Evolutionary conservation across 2,888 invertebrate genomes (phyloP), one percentile per base, ranked within the genome.

Genomic region (Rotaria sp.): DNA sequence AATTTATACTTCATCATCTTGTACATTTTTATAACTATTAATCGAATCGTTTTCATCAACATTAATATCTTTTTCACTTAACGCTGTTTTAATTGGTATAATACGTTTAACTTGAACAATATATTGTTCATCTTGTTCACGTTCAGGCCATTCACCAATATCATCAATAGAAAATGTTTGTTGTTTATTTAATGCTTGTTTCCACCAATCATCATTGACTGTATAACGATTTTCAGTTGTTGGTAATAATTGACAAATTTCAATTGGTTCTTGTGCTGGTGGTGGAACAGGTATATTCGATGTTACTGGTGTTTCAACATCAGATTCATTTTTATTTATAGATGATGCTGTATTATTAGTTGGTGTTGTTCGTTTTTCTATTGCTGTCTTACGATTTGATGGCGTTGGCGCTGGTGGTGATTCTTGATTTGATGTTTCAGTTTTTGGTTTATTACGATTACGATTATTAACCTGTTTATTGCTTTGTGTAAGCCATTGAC

Each of bases 131-230:
- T 59, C 74, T 74, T 74, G 38, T 38, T 38, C 74, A 74, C 41
- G 41, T 74, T 74, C 74, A 38, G 74, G 74, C 74, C 74, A 74
- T 38, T 74, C 74, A 10, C 74, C 74, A 38, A 74, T 74, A 38
- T 74, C 74, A 74, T 74, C 15, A 41, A 74, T 26, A 38, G 35
- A 38, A 74, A 74, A 74, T 74, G 74, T 74, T 74, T 38, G 74
- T 38, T 74, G 38, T 13, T 59, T n/a, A 59, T 59, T 59, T 59
- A 59, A 59, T 30, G 57, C 15, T 38, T 38, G 24, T 74, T 74
- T 74, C 74, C 74, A 74, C 74, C 74, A 74, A 26, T 7, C 11
- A 74, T 74, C 74, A 74, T 21, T 74, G 7, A 38, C 24, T 7
- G 74, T 74, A 74, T 74, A 74, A 35, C 38, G 74, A 74, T 74